phyloP scores from a whole-genome alignment of 2,797 vertebrate species.

The Phalanger gymnotis region DNA sequence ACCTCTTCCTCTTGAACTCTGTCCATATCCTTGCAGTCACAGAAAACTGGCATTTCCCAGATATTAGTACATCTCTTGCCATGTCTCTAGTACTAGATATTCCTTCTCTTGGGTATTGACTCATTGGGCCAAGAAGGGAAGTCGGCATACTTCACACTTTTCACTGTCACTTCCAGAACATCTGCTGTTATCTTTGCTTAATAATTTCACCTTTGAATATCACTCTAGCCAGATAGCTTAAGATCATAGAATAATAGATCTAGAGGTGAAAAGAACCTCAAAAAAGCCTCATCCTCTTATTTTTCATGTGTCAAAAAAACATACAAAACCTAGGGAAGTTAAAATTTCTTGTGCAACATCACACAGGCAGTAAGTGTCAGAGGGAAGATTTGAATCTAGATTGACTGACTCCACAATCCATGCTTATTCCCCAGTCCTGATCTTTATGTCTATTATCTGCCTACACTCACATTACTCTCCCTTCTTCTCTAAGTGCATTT shows the following conservation, averaged over 20 bases:
- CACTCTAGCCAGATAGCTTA: neutral
- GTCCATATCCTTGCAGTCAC: neutral
- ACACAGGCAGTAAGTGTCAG: neutral
- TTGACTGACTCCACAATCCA: neutral
- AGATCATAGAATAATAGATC: neutral
- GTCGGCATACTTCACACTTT: neutral
- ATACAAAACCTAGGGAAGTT: neutral
- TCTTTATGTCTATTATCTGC: neutral
- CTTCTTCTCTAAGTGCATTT: neutral
- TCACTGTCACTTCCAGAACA: neutral
- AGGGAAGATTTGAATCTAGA: neutral
- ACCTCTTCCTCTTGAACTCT: neutral
- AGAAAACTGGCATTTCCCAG: neutral
- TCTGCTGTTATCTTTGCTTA: neutral
- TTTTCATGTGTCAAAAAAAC: neutral
- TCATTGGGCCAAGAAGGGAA: neutral
- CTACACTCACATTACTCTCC: neutral
- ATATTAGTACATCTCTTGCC: neutral
- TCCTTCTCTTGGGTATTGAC: neutral
- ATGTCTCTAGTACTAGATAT: neutral
- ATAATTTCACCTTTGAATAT: neutral
- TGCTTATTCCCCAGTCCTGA: neutral
- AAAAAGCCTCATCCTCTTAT: neutral
- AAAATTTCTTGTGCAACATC: neutral
- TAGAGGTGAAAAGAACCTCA: neutral